Evolutionary conservation across 2,797 vertebrate genomes (phyloP), one percentile per base, ranked within the genome.

Genomic region (Mionectes olivaceus): DNA sequence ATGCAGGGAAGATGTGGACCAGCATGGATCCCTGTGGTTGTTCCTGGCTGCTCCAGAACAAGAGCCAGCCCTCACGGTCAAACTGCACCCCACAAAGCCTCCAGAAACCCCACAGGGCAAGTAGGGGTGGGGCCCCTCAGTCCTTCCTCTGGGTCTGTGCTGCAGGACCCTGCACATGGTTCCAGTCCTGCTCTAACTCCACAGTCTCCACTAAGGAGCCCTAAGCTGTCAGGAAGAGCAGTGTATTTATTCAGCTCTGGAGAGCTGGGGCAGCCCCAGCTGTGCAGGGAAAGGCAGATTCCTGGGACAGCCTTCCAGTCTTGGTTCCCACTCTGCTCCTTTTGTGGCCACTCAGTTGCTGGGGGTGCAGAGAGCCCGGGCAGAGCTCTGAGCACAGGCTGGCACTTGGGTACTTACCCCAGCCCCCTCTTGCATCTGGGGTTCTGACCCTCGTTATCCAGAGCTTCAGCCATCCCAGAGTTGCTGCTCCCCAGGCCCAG

Each of bases 361-460:
- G 81, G 1, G 2, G 44, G 50, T 35, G 10, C 30, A 8, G n/a
- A 28, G 23, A 35, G 46, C 37, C 19, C 1, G 2, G 32, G 46
- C 59, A 79, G 39, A n/a, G 49, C 17, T 27, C 35, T 19, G 15
- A 56, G 24, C 39, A 21, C 14, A 13, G 47, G 39, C 68, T n/a
- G 56, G 47, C 43, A 65, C 76, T 3, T 21, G 7, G 28, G n/a
- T 47, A 97, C 99, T 97, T 74, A 99, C 99, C 99, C 99, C 90
- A 99, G 98, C 39, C 99, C 99, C 93, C 98, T 98, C 96, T 99
- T 99, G 97, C 99, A 99, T 60, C 97, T 98, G 35, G 99, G 99
- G 97, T 99, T 98, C 97, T 99, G 99, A 5, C 99, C 99, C 5
- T 99, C 99, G 3, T 95, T 98, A 47, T 99, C 99, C 87, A 99